Evolutionary conservation across 2,888 invertebrate genomes (phyloP), one percentile per base, ranked within the genome.

Genomic region (Ellobium chinense): DNA sequence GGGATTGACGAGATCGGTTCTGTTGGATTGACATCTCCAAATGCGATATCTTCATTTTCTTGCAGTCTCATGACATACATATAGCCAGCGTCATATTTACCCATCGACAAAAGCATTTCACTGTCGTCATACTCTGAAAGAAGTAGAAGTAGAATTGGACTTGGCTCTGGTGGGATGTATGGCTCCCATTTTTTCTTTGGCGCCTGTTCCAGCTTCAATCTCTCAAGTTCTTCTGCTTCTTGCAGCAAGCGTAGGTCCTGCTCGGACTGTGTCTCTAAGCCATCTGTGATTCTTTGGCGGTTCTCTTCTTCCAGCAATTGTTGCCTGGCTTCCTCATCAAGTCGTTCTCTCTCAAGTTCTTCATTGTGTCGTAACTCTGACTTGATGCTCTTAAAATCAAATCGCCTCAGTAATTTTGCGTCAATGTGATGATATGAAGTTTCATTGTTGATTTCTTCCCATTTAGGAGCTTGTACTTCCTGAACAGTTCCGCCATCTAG

Each of bases 361-460:
- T 77, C 78, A n/a, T 83, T 77, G 31, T 82, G 81, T n/a, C 68
- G 39, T 3, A 83, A 9, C 60, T 65, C 21, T 1, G 83, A 83
- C 66, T 83, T 83, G 31, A 83, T 58, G 74, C 83, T 83, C 46
- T 24, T 4, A 65, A 83, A 81, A 39, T 81, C 66, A 29, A 70
- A 56, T 2, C 37, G 34, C 18, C 75, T 24, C 18, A 73, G 24
- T 24, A 80, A 24, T 5, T 58, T 63, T 9, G 36, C 58, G 21
- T 36, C 58, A 36, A 72, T 58, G 36, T 58, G 65, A n/a, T 62
- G 56, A 36, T 74, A 80, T 0, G 80, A 75, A 21, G 31, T 69
- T 31, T 66, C 56, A 31, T 80, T 80, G 63, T 80, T 62, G 4
- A 80, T 46, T 4, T 75, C 69, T 2, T 46, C 29, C 60, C 56